phyloP scores from a whole-genome alignment of 2,113 vertebrate species.

The Cephalopholis sonnerati region DNA sequence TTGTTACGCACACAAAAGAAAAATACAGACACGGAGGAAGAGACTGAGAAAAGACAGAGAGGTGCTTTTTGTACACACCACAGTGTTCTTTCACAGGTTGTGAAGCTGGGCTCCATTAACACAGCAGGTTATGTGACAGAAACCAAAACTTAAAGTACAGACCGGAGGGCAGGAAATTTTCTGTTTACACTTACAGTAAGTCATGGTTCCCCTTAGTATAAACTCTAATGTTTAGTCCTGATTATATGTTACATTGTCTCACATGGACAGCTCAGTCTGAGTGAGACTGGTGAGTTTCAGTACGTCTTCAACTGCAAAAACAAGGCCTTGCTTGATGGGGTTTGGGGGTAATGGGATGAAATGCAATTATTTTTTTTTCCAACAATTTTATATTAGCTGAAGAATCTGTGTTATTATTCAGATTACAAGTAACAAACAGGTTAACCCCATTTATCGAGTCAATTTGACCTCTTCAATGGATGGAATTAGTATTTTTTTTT shows the following conservation, averaged over 20 bases:
- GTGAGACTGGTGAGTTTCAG: not conserved
- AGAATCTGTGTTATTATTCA: not conserved
- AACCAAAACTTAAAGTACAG: constrained; percentile 36
- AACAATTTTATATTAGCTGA: not conserved
- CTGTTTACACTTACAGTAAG: constrained; percentile 62
- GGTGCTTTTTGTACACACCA: constrained; percentile 26
- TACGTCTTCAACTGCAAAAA: not conserved
- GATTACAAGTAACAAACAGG: not conserved
- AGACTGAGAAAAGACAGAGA: constrained; percentile 45
- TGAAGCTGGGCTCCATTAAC: constrained; percentile 25
- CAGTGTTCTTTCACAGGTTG: constrained; percentile 7
- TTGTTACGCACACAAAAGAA: not conserved
- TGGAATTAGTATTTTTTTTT: constrained; percentile 35
- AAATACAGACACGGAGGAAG: constrained; percentile 9
- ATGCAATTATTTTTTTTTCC: not conserved
- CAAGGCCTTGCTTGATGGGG: not conserved
- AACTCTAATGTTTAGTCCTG: constrained; percentile 31
- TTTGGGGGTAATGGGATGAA: not conserved
- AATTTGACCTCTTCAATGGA: constrained; percentile 35
- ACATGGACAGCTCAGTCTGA: not conserved
- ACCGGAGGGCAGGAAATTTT: constrained; percentile 56
- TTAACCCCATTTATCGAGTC: constrained; percentile 11
- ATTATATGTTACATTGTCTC: constrained; percentile 22
- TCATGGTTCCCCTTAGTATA: constrained; percentile 42
- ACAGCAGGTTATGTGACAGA: constrained; percentile 53